These are phyloP conservation scores for Tinea pellionella DNA, from an alignment of 2,888 invertebrate genomes.

Conservation along the genomic window DNA sequence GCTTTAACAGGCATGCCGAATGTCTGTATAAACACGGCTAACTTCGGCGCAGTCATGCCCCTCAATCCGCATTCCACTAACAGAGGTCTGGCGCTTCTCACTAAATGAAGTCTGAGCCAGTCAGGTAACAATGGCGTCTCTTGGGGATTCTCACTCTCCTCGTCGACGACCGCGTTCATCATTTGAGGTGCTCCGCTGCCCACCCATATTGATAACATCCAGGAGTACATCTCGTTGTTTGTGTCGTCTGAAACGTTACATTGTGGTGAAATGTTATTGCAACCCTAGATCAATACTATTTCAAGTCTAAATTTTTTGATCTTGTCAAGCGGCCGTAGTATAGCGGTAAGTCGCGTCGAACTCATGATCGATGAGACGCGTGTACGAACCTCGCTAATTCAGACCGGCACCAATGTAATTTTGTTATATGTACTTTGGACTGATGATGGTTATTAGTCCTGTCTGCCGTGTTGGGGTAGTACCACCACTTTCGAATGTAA, in stretches of 20 bases:
- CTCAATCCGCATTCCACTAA: slow-evolving; percentile 88
- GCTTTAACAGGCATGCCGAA: slow-evolving; percentile 93
- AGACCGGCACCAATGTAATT: too few relatives aligned
- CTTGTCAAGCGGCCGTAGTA: too few relatives aligned
- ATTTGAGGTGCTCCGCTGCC: slow-evolving; percentile 83
- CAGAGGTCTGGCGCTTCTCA: slow-evolving; percentile 83
- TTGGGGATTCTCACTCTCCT: slow-evolving; percentile 47
- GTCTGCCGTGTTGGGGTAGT: too few relatives aligned
- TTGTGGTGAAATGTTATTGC: too few relatives aligned
- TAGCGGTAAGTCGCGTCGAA: too few relatives aligned
- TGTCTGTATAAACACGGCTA: slow-evolving; percentile 94
- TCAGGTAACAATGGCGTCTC: slow-evolving; percentile 88
- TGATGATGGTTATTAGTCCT: too few relatives aligned
- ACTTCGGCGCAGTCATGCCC: slow-evolving; percentile 87
- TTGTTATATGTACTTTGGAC: too few relatives aligned
- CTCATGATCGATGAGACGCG: too few relatives aligned
- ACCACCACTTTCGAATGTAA: too few relatives aligned
- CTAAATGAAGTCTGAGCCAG: slow-evolving; percentile 92
- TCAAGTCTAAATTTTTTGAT: too few relatives aligned
- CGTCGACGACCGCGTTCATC: slow-evolving; percentile 71
- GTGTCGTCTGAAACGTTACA: slow-evolving; percentile 42
- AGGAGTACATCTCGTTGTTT: slow-evolving; percentile 77
- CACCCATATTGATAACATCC: slow-evolving; percentile 77
- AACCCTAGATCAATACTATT: too few relatives aligned
- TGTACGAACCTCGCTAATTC: too few relatives aligned